Evolutionary conservation across 2,888 invertebrate genomes (phyloP).

Genomic region (Diogma glabrata): DNA sequence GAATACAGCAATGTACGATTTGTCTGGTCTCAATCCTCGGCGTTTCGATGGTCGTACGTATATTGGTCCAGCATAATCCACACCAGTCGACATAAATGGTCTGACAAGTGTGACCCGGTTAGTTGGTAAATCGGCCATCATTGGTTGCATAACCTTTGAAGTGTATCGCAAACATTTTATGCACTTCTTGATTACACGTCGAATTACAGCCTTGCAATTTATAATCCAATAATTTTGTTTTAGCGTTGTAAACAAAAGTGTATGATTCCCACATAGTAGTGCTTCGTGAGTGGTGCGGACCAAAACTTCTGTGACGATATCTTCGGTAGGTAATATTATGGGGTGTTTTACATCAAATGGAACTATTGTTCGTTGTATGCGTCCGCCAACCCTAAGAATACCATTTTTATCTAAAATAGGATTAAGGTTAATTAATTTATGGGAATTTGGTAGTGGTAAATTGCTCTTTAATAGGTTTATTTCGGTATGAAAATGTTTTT

Average conservation of each 20-base stretch:
- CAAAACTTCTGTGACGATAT: not conserved
- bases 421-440: not conserved
- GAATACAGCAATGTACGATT: not conserved
- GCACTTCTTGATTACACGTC: not conserved
- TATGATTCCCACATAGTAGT: not conserved
- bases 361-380: not conserved
- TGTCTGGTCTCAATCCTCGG: not conserved
- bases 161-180: not conserved
- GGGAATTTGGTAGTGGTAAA: not conserved
- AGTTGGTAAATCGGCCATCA: not conserved
- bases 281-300: not conserved
- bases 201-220: not conserved
- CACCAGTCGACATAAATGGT: not conserved
- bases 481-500: not conserved
- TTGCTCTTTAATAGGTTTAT: not conserved
- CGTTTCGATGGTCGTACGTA: too few relatives aligned
- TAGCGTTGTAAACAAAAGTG: not conserved
- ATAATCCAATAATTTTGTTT: not conserved
- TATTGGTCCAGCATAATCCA: slow-evolving; percentile 1
- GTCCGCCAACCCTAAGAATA: not conserved
- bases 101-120: not conserved
- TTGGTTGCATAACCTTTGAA: not conserved
- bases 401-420: not conserved
- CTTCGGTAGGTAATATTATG: not conserved
- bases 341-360: not conserved